phyloP scores from a whole-genome alignment of 2,113 vertebrate genomes.

The Thalassarche chlororhynchos region DNA sequence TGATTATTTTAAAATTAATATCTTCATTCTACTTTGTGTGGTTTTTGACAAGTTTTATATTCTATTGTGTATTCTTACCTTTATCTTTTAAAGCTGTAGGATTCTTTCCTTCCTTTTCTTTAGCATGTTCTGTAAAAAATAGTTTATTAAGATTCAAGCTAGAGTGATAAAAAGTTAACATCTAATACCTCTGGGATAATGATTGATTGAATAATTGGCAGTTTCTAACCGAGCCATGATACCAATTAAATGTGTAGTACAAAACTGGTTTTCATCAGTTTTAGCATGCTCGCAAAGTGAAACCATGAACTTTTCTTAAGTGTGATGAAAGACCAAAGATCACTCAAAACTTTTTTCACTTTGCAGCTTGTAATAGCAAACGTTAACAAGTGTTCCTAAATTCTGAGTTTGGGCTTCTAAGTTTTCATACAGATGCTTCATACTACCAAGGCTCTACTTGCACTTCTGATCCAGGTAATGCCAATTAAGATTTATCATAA shows the following conservation, averaged over 20 bases:
- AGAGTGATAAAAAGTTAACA: neutral
- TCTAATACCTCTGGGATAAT: neutral
- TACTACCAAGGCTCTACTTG: neutral
- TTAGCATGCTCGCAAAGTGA: neutral
- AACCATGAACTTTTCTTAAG: neutral
- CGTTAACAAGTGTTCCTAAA: neutral
- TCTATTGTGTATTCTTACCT: neutral
- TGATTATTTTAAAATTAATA: neutral
- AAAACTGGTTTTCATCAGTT: neutral
- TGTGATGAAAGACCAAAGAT: neutral
- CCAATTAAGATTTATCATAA: neutral
- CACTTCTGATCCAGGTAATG: neutral
- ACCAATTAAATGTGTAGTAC: neutral
- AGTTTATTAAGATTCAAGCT: neutral
- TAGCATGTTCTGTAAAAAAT: constrained; percentile 16
- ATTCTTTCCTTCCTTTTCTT: constrained; percentile 47
- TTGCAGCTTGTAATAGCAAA: neutral
- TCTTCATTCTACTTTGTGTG: neutral
- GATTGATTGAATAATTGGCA: neutral
- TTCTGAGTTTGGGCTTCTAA: neutral
- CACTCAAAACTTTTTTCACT: neutral
- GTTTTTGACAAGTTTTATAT: neutral
- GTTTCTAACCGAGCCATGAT: neutral
- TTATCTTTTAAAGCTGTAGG: constrained; percentile 25
- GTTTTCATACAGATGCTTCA: neutral